Percentiles rank a stretch among this genome's conserved stretches.
phyloP scores from a whole-genome alignment of 2,888 invertebrate species.

The Zygothrica quintamaculata region DNA sequence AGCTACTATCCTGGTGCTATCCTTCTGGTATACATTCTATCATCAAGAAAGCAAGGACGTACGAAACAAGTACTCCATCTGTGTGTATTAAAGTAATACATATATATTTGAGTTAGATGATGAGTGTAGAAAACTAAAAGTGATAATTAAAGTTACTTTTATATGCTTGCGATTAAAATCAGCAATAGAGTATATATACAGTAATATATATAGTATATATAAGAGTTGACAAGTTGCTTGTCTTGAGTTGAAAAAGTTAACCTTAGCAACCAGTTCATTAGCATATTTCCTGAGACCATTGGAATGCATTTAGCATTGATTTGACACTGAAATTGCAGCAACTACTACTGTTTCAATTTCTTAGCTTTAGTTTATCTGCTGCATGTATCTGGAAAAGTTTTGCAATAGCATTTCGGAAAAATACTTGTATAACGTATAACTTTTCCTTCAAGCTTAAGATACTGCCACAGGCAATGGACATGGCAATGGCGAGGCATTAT shows the following conservation, averaged over 20 bases:
- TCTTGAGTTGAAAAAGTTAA: background rate
- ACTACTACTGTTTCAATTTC: slow-evolving; percentile 40
- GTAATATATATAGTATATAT: too few relatives aligned
- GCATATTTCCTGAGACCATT: slow-evolving; percentile 29
- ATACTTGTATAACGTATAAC: slow-evolving; percentile 42
- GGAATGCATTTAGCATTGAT: slow-evolving; percentile 52
- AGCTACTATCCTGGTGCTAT: too few relatives aligned
- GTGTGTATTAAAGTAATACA: too few relatives aligned
- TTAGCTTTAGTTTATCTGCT: slow-evolving; percentile 54
- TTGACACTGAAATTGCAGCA: slow-evolving; percentile 54
- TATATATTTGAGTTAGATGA: too few relatives aligned
- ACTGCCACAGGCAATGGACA: slow-evolving; percentile 8
- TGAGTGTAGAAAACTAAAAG: too few relatives aligned
- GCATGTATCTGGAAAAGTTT: slow-evolving; percentile 74
- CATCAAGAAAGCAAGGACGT: slow-evolving; percentile 59
- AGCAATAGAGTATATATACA: too few relatives aligned
- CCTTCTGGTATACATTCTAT: slow-evolving; percentile 38
- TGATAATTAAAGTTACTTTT: too few relatives aligned
- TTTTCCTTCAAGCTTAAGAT: slow-evolving; percentile 67
- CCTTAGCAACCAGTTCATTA: slow-evolving; percentile 19
- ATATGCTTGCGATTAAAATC: too few relatives aligned
- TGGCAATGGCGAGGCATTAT: too few relatives aligned
- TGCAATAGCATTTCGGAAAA: slow-evolving; percentile 67
- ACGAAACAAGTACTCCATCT: slow-evolving; percentile 27
- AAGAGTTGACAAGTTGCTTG: slow-evolving; percentile 6